Percentiles rank a stretch among this genome's conserved stretches.
phyloP scores from a whole-genome alignment of 2,113 vertebrate species.

The Odontesthes bonariensis region DNA sequence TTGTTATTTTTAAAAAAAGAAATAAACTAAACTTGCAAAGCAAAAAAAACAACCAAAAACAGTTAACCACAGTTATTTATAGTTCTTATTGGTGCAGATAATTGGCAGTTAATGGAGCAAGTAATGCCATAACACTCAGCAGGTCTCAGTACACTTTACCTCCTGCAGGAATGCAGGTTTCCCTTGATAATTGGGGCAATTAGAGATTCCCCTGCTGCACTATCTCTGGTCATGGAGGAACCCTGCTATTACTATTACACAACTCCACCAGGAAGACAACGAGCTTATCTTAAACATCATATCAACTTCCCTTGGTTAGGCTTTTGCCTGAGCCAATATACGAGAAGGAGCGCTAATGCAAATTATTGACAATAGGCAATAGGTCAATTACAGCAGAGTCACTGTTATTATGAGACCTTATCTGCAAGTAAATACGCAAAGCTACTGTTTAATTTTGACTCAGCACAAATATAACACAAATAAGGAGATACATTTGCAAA shows the following conservation, averaged over 20 bases:
- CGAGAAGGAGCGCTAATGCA: slow-evolving; percentile 62
- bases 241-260: slow-evolving; percentile 69
- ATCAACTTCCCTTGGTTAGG: slow-evolving; percentile 70
- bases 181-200: slow-evolving; percentile 76
- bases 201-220: slow-evolving; percentile 71
- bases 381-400: slow-evolving; percentile 57
- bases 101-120: slow-evolving; percentile 35
- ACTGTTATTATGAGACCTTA: slow-evolving; percentile 56
- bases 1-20: not conserved
- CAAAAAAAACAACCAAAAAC: not conserved
- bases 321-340: slow-evolving; percentile 44
- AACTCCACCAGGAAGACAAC: slow-evolving; percentile 44
- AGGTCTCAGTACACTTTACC: slow-evolving; percentile 32
- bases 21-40: not conserved
- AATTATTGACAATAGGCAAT: slow-evolving; percentile 69
- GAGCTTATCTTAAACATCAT: slow-evolving; percentile 74
- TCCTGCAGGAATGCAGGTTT: slow-evolving; percentile 70
- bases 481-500: not conserved
- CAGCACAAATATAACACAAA: not conserved
- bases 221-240: slow-evolving; percentile 61
- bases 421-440: slow-evolving; percentile 24
- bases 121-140: slow-evolving; percentile 45
- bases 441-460: slow-evolving; percentile 50
- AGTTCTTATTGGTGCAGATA: slow-evolving; percentile 20
- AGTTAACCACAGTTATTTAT: slow-evolving; percentile 21